These are phyloP conservation scores for Keiferia lycopersicella DNA, from an alignment of 2,888 invertebrate genomes.

Conservation along the genomic window DNA sequence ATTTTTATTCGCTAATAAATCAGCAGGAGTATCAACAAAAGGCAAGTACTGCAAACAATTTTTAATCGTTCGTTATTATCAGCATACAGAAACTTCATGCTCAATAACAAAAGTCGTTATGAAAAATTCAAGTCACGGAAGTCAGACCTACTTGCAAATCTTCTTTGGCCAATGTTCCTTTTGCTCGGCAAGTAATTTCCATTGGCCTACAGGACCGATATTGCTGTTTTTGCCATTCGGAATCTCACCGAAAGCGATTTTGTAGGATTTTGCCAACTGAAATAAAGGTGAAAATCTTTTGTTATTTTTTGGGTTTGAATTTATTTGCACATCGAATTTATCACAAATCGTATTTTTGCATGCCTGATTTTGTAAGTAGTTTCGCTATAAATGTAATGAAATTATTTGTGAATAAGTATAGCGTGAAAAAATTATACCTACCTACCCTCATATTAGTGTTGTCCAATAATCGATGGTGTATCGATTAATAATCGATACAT, in stretches of 20 bases:
- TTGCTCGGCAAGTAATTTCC: conserved; percentile 52
- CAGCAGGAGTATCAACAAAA: no score
- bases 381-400: no score
- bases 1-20: no score
- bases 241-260: conserved; percentile 42
- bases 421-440: no score
- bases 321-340: not conserved
- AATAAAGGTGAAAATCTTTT: conserved; percentile 34
- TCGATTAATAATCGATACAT: no score
- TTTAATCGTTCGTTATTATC: conserved; percentile 1
- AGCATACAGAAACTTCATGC: not conserved
- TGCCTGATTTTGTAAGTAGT: no score
- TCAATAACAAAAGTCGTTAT: not conserved
- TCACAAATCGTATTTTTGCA: no score
- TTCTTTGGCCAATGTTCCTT: conserved; percentile 26
- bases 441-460: no score
- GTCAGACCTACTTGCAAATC: not conserved
- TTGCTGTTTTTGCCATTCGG: conserved; percentile 44
- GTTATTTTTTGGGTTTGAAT: conserved; percentile 29
- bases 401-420: no score
- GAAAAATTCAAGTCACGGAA: conserved; percentile 18
- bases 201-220: conserved; percentile 44
- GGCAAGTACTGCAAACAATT: not conserved
- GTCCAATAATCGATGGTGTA: no score
- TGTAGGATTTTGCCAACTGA: conserved; percentile 36